Conservation (phyloP, 2,797 vertebrate species). For the Poeciliopsis turneri region DNA sequence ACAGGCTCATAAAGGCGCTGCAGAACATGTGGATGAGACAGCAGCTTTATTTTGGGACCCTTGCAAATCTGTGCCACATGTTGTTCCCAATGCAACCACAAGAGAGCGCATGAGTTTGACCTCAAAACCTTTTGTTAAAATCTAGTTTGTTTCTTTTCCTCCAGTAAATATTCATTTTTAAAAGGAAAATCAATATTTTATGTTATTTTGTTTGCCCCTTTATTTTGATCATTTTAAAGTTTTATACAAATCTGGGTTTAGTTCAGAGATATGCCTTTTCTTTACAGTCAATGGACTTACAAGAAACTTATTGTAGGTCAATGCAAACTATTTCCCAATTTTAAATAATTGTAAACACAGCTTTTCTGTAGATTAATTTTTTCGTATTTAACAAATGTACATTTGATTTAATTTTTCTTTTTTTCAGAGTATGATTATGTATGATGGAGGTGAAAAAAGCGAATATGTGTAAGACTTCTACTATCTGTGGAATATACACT, state of each 20-base stretch:
- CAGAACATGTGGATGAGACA: conserved; percentile 50
- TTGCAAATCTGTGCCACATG: conserved; percentile 8
- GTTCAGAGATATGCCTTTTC: neutral
- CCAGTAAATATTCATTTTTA: neutral
- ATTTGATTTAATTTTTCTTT: neutral
- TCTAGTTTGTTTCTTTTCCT: neutral
- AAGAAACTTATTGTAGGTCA: neutral
- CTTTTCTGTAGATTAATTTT: neutral
- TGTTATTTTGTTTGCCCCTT: neutral
- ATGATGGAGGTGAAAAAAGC: neutral
- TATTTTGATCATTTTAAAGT: neutral
- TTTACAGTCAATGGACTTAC: neutral
- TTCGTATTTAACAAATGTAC: neutral
- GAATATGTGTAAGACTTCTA: neutral
- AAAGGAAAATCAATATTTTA: neutral
- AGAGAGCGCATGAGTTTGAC: conserved; percentile 43
- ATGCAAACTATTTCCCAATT: neutral
- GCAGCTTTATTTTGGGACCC: conserved; percentile 58
- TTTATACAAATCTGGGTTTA: neutral
- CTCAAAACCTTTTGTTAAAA: neutral
- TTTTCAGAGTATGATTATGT: neutral
- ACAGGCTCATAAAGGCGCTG: conserved; percentile 29
- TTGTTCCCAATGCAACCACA: conserved; percentile 46
- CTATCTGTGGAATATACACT: neutral
- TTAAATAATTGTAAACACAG: neutral